phyloP scores from a whole-genome alignment of 2,797 vertebrate genomes.

The Scomberomorus guttatus region DNA sequence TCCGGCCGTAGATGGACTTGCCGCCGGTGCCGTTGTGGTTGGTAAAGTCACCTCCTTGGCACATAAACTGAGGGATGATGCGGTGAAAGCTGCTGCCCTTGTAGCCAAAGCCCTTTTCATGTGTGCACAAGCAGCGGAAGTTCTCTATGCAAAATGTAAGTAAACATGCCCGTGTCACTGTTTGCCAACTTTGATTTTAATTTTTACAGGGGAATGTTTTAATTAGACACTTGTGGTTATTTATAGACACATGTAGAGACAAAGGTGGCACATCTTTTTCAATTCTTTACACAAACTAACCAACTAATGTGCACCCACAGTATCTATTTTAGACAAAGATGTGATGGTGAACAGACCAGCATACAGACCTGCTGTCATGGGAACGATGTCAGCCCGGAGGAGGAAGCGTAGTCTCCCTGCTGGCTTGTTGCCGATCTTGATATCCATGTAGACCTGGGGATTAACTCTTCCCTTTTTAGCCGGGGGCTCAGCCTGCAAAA shows the following conservation, averaged over 20 bases:
- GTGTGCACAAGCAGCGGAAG: conserved; percentile 97
- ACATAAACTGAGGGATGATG: conserved; percentile 99
- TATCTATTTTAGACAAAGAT: background rate
- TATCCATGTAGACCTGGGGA: conserved; percentile 98
- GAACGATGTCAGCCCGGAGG: conserved; percentile 94
- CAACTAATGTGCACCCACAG: background rate
- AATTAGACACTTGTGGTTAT: background rate
- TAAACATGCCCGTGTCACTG: background rate
- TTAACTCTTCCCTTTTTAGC: conserved; percentile 93
- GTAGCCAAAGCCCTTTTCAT: conserved; percentile 96
- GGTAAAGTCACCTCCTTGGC: conserved; percentile 97
- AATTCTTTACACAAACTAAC: background rate
- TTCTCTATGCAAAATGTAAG: conserved; percentile 86
- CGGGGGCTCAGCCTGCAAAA: conserved; percentile 89
- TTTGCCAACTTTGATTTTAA: background rate
- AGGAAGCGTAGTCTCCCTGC: conserved; percentile 94
- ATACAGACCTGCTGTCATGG: conserved; percentile 94
- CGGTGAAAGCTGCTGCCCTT: conserved; percentile 98
- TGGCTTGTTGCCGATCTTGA: conserved; percentile 97
- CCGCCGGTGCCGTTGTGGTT: conserved; percentile 98
- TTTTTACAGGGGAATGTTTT: background rate
- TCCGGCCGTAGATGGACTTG: conserved; percentile 96
- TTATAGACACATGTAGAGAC: too few species aligned
- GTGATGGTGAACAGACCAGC: background rate
- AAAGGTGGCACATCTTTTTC: too few species aligned